Evolutionary conservation across 92 coral and sea anemone genomes (phyloP).

Genomic region (Palythoa grandiflora): DNA sequence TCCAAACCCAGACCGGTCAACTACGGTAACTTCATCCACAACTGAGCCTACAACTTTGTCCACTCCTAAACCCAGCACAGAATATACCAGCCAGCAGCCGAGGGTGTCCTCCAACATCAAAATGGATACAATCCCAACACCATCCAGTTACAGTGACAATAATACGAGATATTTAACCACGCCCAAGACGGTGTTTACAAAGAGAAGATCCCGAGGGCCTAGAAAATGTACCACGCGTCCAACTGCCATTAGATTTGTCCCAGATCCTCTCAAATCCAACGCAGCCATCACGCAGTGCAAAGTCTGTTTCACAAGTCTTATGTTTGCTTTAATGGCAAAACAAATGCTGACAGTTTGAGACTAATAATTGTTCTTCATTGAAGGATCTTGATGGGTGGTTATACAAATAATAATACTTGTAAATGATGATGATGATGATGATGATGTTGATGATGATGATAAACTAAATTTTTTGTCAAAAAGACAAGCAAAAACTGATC

Average conservation of each 20-base stretch:
- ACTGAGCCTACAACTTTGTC: neutral
- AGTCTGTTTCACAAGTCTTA: neutral
- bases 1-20: neutral
- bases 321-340: neutral
- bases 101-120: neutral
- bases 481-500: too few species aligned
- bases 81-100: neutral
- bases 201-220: conserved; percentile 7
- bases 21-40: neutral
- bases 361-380: too few species aligned
- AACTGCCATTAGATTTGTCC: neutral
- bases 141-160: neutral
- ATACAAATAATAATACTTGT: too few species aligned
- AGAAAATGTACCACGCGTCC: conserved; percentile 21
- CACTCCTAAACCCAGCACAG: neutral
- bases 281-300: neutral
- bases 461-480: too few species aligned
- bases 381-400: too few species aligned
- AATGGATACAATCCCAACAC: neutral
- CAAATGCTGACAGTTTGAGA: neutral
- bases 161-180: neutral
- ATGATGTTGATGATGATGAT: too few species aligned
- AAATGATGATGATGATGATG: too few species aligned
- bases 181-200: neutral
- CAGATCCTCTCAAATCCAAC: neutral